Evolutionary conservation across 1,140 invertebrate species (phyloP).

Genomic region (Stenopsyche tienmushanensis): DNA sequence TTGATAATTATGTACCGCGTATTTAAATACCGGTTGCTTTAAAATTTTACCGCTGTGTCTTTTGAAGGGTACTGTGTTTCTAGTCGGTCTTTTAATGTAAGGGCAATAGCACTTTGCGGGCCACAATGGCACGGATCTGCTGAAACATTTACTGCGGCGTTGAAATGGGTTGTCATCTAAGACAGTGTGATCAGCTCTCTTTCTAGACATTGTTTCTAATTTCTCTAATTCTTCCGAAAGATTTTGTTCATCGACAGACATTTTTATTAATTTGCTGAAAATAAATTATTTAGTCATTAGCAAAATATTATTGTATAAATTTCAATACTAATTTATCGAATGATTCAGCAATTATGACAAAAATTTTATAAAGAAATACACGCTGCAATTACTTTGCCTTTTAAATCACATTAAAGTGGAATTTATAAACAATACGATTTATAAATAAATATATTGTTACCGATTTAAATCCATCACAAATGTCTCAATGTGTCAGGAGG

Average conservation of each 20-base stretch:
- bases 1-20: conserved; percentile 42
- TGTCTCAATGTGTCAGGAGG: too few relatives aligned
- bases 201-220: conserved; percentile 54
- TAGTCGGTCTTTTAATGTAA: conserved; percentile 40
- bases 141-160: conserved; percentile 35
- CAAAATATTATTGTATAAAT: too few relatives aligned
- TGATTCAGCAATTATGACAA: too few relatives aligned
- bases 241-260: conserved; percentile 54
- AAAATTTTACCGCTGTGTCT: conserved; percentile 49
- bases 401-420: too few relatives aligned
- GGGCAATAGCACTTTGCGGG: conserved; percentile 21
- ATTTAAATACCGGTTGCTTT: conserved; percentile 51
- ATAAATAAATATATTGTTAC: too few relatives aligned
- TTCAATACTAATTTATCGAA: too few relatives aligned
- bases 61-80: conserved; percentile 45
- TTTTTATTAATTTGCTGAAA: too few relatives aligned
- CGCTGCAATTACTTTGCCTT: too few relatives aligned
- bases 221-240: conserved; percentile 54
- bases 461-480: too few relatives aligned
- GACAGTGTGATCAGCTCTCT: conserved; percentile 37
- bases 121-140: conserved; percentile 18
- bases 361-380: too few relatives aligned
- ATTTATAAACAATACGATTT: too few relatives aligned
- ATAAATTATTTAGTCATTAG: too few relatives aligned
- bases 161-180: conserved; percentile 49